Evolutionary conservation across 1,140 invertebrate species (phyloP), one percentile per base, ranked within the genome.

Genomic region (Drosophila fuyamai): DNA sequence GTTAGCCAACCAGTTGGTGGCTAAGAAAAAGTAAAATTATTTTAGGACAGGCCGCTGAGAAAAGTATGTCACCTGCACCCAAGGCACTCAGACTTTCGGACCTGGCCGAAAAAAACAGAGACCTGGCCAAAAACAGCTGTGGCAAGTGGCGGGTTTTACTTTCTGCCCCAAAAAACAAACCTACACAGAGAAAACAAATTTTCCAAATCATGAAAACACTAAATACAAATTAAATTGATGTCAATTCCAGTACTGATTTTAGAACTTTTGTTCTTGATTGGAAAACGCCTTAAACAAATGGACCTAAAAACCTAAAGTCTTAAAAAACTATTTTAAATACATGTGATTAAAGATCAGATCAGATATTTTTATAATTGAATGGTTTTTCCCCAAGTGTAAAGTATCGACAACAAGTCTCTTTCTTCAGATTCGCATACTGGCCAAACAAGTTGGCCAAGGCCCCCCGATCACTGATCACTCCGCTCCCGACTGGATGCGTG

Each of bases 21-120:
- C 53, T 54, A 53, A 66, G 77, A 61, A 89, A 89, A 89, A 88
- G 84, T 83, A 83, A 88, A 88, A 88, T 89, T 88, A 88, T 88
- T 88, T 89, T 88, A 80, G 83, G 83, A 89, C 82, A 81, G 76
- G 73, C 74, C 71, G 61, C 57, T 51, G 58, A 75, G 66, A 85
- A 85, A 88, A 83, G 83, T 88, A 73, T 88, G 83, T 88, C 83
- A 89, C 83, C 84, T 88, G 83, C 84, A 70, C 35, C 67, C 62
- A 68, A 70, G 61, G 66, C 66, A 43, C 35, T 47, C 27, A 32
- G 29, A 23, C 50, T 51, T 40, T 48, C 29, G 9, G 40, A 40
- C 40, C 53, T 60, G 53, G 71, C 70, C 8, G 32, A 47, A 55
- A 53, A 41, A 58, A 18, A 38, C 27, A 43, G 8, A 46, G 48